These are phyloP conservation scores for Venustoraphidia nigricollis DNA, from an alignment of 2,888 invertebrate genomes.

Conservation along the genomic window DNA sequence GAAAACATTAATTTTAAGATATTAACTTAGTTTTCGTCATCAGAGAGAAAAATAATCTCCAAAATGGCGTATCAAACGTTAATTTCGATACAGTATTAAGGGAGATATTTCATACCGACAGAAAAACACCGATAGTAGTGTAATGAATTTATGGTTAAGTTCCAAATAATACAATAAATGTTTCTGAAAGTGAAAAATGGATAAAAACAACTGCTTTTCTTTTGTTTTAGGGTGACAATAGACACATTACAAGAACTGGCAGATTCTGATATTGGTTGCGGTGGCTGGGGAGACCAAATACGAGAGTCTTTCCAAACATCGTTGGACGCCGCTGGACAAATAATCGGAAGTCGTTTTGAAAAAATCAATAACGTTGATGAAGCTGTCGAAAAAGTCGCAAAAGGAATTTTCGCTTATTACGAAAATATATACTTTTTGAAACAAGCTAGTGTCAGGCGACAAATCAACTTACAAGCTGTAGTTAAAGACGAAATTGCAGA, in stretches of 20 bases:
- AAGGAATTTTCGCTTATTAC: constrained; percentile 62
- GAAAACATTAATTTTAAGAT: too few species aligned
- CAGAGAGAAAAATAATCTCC: too few species aligned
- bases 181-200: background rate
- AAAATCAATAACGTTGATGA: constrained; percentile 40
- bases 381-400: constrained; percentile 49
- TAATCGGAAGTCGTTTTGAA: constrained; percentile 51
- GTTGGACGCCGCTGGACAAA: constrained; percentile 46
- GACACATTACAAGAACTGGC: constrained; percentile 57
- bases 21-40: too few species aligned
- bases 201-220: too few species aligned
- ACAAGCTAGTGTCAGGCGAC: constrained; percentile 43
- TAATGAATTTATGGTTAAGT: too few species aligned
- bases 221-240: constrained; percentile 49
- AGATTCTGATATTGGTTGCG: constrained; percentile 45
- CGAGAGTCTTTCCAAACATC: constrained; percentile 55
- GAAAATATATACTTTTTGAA: constrained; percentile 60
- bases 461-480: constrained; percentile 22
- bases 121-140: too few species aligned
- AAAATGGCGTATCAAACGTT: too few species aligned
- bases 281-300: constrained; percentile 58
- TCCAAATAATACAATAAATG: background rate
- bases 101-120: too few species aligned
- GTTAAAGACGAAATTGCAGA: constrained; percentile 8
- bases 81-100: too few species aligned